phyloP scores from a whole-genome alignment of 2,888 invertebrate species.

The Teleogryllus oceanicus region DNA sequence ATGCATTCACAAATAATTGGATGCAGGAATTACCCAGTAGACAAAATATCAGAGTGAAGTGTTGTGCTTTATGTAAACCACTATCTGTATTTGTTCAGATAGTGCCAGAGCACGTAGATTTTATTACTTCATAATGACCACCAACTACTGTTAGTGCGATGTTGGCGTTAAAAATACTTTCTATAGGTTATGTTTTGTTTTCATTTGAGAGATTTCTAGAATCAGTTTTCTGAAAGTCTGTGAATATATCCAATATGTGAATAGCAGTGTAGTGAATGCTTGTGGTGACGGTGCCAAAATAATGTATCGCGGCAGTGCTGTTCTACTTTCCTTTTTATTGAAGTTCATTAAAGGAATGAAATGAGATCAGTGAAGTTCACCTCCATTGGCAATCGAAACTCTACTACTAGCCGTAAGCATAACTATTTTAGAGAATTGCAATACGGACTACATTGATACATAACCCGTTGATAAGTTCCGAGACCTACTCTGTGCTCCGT shows the following conservation, averaged over 20 bases:
- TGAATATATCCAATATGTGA: background rate
- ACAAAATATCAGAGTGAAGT: too few relatives aligned
- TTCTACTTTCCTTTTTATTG: background rate
- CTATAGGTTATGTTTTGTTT: constrained; percentile 1
- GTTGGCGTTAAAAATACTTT: background rate
- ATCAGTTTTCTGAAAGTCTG: background rate
- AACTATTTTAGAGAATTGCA: background rate
- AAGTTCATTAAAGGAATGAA: background rate
- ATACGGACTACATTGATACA: background rate
- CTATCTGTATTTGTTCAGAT: too few relatives aligned
- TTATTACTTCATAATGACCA: background rate
- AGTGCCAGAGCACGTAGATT: too few relatives aligned
- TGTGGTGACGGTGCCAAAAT: background rate
- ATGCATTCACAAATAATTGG: background rate
- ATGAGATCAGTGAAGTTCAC: background rate
- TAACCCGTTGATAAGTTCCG: background rate
- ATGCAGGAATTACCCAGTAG: too few relatives aligned
- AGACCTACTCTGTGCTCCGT: background rate
- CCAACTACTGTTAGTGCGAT: background rate
- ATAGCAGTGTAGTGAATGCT: background rate
- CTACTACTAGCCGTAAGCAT: background rate
- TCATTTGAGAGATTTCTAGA: background rate
- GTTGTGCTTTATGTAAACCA: too few relatives aligned
- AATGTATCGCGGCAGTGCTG: background rate
- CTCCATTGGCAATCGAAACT: background rate